A percentile compares a stretch with the other conserved stretches of the same genome.
These are phyloP conservation scores for Bombyx mandarina DNA, from an alignment of 1,140 invertebrate species.

Conservation along the genomic window DNA sequence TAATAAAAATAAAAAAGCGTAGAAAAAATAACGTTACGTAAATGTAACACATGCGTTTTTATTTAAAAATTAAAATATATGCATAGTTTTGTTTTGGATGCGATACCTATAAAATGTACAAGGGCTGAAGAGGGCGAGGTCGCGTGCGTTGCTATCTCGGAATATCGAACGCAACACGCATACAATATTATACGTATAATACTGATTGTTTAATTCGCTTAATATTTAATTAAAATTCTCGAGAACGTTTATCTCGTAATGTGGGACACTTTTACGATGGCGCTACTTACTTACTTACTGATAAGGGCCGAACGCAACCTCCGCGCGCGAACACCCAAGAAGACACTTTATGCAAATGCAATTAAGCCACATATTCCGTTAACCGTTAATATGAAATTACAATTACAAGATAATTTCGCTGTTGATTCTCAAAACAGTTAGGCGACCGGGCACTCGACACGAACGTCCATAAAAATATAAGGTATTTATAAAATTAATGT, in stretches of 20 bases:
- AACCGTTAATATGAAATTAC: constrained; percentile 62
- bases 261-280: constrained; percentile 68
- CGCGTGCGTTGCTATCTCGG: constrained; percentile 47
- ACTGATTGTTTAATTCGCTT: constrained; percentile 70
- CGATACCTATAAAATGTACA: constrained; percentile 40
- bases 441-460: constrained; percentile 39
- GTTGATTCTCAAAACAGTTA: constrained; percentile 58
- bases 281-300: constrained; percentile 60
- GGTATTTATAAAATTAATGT: constrained; percentile 41
- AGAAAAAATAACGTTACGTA: constrained; percentile 1
- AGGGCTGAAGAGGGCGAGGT: constrained; percentile 33
- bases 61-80: constrained; percentile 33
- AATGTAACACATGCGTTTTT: constrained; percentile 35
- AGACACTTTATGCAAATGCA: constrained; percentile 50
- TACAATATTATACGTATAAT: constrained; percentile 66
- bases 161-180: constrained; percentile 53
- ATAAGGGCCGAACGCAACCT: constrained; percentile 47
- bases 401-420: constrained; percentile 66
- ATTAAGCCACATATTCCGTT: constrained; percentile 54
- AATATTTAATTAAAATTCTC: constrained; percentile 71
- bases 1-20: constrained; percentile 25
- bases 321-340: constrained; percentile 38
- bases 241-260: constrained; percentile 67
- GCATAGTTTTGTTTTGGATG: constrained; percentile 10
- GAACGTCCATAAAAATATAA: constrained; percentile 51